Conservation (phyloP, 2,797 vertebrate species). For the Catostomus latipinnis region DNA sequence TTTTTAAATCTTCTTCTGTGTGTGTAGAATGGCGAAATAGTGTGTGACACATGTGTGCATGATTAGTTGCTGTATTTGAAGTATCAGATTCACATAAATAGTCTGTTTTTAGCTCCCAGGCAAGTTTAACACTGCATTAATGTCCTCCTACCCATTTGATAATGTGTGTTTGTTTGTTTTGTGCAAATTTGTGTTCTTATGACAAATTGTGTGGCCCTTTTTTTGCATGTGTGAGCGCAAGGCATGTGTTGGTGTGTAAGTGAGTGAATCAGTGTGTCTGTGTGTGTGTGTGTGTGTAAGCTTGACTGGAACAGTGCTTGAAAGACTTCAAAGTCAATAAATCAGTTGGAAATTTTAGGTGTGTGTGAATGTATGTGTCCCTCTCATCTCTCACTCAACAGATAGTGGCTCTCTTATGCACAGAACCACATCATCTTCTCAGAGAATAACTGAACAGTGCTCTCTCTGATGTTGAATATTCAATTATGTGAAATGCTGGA, state of each 20-base stretch:
- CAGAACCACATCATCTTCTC: constrained; percentile 48
- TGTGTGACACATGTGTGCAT: background rate
- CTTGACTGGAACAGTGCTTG: constrained; percentile 27
- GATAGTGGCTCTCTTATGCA: constrained; percentile 44
- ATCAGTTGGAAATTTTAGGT: constrained; percentile 43
- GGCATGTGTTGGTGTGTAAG: constrained; percentile 19
- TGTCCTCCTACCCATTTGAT: constrained; percentile 30
- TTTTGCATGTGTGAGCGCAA: constrained; percentile 17
- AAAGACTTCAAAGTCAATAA: constrained; percentile 38
- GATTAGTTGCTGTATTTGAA: background rate
- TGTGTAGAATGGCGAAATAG: background rate
- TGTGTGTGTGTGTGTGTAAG: constrained; percentile 21
- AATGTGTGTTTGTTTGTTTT: constrained; percentile 33
- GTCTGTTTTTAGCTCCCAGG: constrained; percentile 40
- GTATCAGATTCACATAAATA: constrained; percentile 26
- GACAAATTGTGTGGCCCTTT: constrained; percentile 34
- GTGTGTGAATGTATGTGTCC: constrained; percentile 12
- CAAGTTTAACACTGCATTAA: constrained; percentile 42
- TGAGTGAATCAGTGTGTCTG: background rate
- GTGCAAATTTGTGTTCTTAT: constrained; percentile 31
- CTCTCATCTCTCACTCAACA: constrained; percentile 13
- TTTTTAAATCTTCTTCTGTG: background rate
- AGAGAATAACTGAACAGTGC: constrained; percentile 46
- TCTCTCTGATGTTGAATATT: constrained; percentile 56
- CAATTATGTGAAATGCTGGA: constrained; percentile 34